Conservation (phyloP, 2,113 vertebrate genomes). For the Oenanthe melanoleuca region DNA sequence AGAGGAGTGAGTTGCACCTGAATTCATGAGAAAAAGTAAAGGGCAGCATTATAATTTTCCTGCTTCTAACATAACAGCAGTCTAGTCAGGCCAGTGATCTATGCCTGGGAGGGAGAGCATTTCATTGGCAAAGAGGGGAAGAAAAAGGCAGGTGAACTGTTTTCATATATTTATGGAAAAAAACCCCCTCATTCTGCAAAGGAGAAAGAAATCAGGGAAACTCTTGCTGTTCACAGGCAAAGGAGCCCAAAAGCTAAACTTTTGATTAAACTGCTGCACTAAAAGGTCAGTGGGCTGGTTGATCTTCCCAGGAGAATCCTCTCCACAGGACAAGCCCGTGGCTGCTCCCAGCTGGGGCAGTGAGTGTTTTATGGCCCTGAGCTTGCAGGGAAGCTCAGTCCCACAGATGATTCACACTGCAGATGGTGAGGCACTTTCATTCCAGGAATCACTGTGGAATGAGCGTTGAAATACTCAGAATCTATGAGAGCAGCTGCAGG, state of each 20-base stretch:
- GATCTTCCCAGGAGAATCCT: background rate
- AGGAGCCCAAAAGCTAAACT: background rate
- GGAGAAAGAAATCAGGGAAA: background rate
- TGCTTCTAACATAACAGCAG: background rate
- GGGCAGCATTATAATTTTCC: background rate
- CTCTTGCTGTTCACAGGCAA: background rate
- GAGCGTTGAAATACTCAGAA: background rate
- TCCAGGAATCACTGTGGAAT: background rate
- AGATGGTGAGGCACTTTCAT: background rate
- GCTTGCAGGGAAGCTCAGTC: background rate
- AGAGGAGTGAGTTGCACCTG: background rate
- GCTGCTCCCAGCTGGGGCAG: background rate
- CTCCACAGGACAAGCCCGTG: background rate
- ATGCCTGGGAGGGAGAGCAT: background rate
- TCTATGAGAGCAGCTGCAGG: constrained; percentile 19
- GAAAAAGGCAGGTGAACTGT: background rate
- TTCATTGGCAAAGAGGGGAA: background rate
- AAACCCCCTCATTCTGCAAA: background rate
- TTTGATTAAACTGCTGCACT: background rate
- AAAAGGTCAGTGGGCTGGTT: background rate
- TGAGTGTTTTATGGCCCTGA: background rate
- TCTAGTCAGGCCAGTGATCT: background rate
- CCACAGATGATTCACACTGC: background rate
- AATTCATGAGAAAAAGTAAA: background rate
- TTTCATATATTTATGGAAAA: background rate